Base-by-base conservation (phyloP, 1,140 invertebrate species). In the Gonioctena quinquepunctata region DNA sequence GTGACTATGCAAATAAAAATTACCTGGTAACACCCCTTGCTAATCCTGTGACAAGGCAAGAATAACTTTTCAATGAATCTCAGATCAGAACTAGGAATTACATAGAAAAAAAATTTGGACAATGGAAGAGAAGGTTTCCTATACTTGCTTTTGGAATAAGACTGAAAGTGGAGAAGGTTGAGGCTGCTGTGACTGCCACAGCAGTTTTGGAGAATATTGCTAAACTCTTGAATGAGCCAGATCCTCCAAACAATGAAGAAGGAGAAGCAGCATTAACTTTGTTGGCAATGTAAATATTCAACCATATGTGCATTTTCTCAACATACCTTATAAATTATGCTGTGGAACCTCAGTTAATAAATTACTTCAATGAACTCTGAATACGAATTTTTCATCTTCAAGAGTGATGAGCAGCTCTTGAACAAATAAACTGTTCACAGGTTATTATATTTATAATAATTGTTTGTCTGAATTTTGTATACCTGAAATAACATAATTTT, bases 131-230 rank as follows among this genome's bases (percentile, higher is more conserved):
- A 68, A 54, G 81, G 27, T 86, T 85, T 76, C 75, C 81, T 6
- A 75, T 77, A 57, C 64, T 85, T 25, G 61, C 69, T 5, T 61
- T 69, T 22, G 76, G 76, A 1, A 54, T 83, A 13, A 42, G 79
- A 56, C 6, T 78, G 0, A 76, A 81, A 69, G n/a, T 82, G 2
- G 33, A 75, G 23, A 84, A 57, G 23, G 57, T 68, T 6, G 27
- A 76, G n/a, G 33, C 71, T 23, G 66, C 83, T 1, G 83, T 85
- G 19, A 71, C 83, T 11, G 82, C 83, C 48, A 75, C 74, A 56
- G 81, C 76, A 49, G 81, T 85, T 1, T 66, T 86, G 13, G 81
- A 85, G 57, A 84, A 85, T 71, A 79, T 84, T 70, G 73, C 79
- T 5, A 1, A 54, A 11, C 16, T 54, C 1, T 42, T 13, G 11